Evolutionary conservation across 2,797 vertebrate genomes (phyloP).

Genomic region (Gymnothorax javanicus): DNA sequence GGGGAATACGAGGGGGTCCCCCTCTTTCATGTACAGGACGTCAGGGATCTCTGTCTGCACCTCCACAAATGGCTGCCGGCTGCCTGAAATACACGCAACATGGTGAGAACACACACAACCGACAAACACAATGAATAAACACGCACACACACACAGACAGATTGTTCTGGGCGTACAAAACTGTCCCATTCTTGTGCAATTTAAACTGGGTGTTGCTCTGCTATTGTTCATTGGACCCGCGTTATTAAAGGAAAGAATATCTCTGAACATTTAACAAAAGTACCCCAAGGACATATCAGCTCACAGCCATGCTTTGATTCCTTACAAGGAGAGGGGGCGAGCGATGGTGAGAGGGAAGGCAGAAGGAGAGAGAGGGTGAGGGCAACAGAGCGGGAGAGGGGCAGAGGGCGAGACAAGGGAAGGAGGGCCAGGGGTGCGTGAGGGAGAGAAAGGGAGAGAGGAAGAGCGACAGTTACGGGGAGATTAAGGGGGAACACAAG

Average conservation of each 20-base stretch:
- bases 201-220: constrained; percentile 78
- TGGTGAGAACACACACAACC: constrained; percentile 58
- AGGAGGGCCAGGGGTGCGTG: constrained; percentile 33
- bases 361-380: constrained; percentile 70
- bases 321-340: constrained; percentile 48
- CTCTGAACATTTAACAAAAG: constrained; percentile 80
- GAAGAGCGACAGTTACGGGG: neutral
- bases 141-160: constrained; percentile 49
- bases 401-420: constrained; percentile 34
- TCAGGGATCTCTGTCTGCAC: constrained; percentile 72
- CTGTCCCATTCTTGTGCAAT: constrained; percentile 56
- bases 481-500: neutral
- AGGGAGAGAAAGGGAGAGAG: constrained; percentile 29
- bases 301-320: constrained; percentile 72
- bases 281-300: constrained; percentile 80
- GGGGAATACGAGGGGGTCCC: constrained; percentile 82
- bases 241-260: constrained; percentile 78
- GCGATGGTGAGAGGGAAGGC: constrained; percentile 63
- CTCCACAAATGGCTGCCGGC: constrained; percentile 85
- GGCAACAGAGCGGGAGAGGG: constrained; percentile 58
- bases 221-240: constrained; percentile 67
- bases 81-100: constrained; percentile 82
- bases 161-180: constrained; percentile 73
- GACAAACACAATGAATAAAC: constrained; percentile 14
- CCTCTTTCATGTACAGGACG: constrained; percentile 80